Evolutionary conservation across 2,797 vertebrate genomes (phyloP).

Genomic region (Lophotriccus pileatus): DNA sequence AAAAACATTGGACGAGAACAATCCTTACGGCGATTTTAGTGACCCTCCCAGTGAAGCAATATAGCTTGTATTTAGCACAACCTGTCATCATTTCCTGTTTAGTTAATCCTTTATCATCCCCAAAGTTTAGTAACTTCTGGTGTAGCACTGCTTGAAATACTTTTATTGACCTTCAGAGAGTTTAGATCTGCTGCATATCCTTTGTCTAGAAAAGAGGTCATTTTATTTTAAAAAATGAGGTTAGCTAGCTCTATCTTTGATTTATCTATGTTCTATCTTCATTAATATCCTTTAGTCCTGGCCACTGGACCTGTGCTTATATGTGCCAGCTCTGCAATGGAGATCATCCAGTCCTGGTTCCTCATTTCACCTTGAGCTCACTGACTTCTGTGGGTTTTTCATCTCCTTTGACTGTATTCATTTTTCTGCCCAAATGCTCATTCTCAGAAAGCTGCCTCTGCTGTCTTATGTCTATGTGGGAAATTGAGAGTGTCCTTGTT

Average conservation of each 20-base stretch:
- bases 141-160: not conserved
- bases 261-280: not conserved
- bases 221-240: constrained; percentile 26
- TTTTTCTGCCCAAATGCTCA: not conserved
- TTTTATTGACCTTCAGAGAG: constrained; percentile 4
- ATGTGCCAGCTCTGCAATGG: not conserved
- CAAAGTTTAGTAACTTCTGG: not conserved
- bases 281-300: not conserved
- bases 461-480: not conserved
- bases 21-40: not conserved
- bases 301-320: not conserved
- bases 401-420: not conserved
- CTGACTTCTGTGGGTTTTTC: not conserved
- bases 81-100: not conserved
- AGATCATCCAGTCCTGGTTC: not conserved
- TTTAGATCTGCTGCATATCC: not conserved
- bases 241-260: not conserved
- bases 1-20: not conserved
- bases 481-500: not conserved
- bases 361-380: not conserved
- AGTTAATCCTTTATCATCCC: not conserved
- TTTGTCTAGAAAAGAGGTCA: constrained; percentile 1
- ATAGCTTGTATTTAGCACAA: not conserved
- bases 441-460: not conserved
- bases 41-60: not conserved